Conservation (phyloP, 2,113 vertebrate species). For the Salvelinus alpinus region DNA sequence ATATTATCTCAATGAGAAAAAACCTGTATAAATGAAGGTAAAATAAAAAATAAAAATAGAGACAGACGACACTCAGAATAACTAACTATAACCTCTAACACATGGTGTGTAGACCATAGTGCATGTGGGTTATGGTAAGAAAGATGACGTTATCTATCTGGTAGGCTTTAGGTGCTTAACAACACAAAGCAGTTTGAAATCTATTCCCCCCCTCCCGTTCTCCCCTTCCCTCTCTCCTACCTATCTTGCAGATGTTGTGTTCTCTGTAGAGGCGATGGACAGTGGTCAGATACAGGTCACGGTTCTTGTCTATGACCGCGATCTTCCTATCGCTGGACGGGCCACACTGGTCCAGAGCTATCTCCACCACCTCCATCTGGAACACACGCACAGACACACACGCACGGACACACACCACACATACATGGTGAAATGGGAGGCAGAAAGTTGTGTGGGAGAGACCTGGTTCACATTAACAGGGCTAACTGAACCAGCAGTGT, state of each 20-base stretch:
- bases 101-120: too few relatives aligned
- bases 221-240: slow-evolving; percentile 65
- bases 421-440: background rate
- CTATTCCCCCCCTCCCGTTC: background rate
- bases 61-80: background rate
- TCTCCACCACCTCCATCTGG: slow-evolving; percentile 89
- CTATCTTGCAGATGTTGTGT: slow-evolving; percentile 89
- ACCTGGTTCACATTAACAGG: too few relatives aligned
- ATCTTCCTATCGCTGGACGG: slow-evolving; percentile 88
- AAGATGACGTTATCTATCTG: too few relatives aligned
- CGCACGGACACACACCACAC: background rate
- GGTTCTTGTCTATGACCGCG: slow-evolving; percentile 94
- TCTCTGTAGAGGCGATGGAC: slow-evolving; percentile 87
- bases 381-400: slow-evolving; percentile 29
- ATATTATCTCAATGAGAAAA: too few relatives aligned
- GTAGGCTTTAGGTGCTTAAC: background rate
- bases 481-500: too few relatives aligned
- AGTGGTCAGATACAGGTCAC: slow-evolving; percentile 89
- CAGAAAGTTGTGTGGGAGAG: too few relatives aligned
- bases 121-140: background rate
- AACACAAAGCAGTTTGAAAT: background rate
- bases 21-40: too few relatives aligned
- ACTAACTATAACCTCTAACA: too few relatives aligned
- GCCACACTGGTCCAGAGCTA: slow-evolving; percentile 92
- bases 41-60: background rate